These are phyloP conservation scores for Aix galericulata DNA, from an alignment of 2,113 vertebrate genomes.

Conservation along the genomic window DNA sequence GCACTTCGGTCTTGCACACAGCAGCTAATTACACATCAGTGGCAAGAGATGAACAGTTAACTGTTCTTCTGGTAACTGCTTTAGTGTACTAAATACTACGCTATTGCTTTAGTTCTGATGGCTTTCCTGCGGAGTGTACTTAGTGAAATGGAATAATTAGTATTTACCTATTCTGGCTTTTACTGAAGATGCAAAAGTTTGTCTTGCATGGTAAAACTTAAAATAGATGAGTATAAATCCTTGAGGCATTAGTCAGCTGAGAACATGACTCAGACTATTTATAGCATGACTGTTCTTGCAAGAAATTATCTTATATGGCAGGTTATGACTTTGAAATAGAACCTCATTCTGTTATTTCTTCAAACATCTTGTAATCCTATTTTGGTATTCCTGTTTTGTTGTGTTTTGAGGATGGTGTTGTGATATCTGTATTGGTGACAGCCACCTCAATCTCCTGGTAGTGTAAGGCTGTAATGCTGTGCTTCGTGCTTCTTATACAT, in stretches of 20 bases:
- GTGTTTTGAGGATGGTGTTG: neutral
- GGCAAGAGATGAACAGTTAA: neutral
- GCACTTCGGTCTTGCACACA: rapidly evolving
- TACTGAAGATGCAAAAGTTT: neutral
- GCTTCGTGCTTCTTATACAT: neutral
- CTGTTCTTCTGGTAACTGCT: neutral
- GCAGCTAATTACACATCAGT: neutral
- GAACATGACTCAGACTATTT: neutral
- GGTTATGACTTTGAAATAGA: neutral
- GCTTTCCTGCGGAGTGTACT: neutral
- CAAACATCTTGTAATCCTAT: neutral
- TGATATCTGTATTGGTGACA: neutral
- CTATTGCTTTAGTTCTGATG: neutral
- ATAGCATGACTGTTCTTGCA: neutral
- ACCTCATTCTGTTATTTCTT: neutral
- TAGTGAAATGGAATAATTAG: neutral
- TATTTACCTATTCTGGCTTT: neutral
- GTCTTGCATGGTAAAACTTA: neutral
- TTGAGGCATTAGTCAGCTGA: neutral
- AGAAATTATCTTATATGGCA: neutral
- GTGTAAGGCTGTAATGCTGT: rapidly evolving
- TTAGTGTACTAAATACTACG: neutral
- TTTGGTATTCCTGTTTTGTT: neutral
- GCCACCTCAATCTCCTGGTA: neutral
- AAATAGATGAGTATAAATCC: neutral